Evolutionary conservation across 2,888 invertebrate species (phyloP), one percentile per base, ranked within the genome.

Genomic region (Protodeltote pygarga): DNA sequence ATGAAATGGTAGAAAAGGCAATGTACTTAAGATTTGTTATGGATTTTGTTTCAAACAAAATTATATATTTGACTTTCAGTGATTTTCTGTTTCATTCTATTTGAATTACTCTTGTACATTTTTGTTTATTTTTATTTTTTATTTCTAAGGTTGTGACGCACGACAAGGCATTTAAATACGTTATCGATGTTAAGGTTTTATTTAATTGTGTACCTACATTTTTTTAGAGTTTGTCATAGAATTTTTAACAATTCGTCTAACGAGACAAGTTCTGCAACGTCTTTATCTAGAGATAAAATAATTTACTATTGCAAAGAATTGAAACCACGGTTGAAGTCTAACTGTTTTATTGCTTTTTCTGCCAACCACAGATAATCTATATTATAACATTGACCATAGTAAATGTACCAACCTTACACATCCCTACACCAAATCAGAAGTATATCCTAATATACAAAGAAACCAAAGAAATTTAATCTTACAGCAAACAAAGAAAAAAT

Each of bases 11-110:
- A 62, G 48, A 65, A 67, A 67, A 62, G 83, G 83, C 83, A 69
- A 77, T 71, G 83, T 83, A 83, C 83, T 83, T 83, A 82, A 67
- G 59, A 46, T 53, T 72, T 72, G 71, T 73, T 73, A 64, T 62
- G 39, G 44, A 61, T 71, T 71, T 63, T 73, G 64, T 75, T 69
- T 40, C 29, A 60, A 66, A 62, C 65, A 62, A 63, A 65, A 45
- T 60, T 68, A 19, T 48, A 39, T 45, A 44, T 45, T 42, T 47
- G 46, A 23, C 23, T 40, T 38, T 48, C 58, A 48, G 29, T 38
- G 38, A 67, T 49, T 38, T 54, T 59, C 46, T 47, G 41, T 45
- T 48, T 61, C 52, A 53, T 52, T 54, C 54, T 66, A 44, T 58
- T 54, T 62, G 47, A 55, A 48, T 48, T n/a, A n/a, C n/a, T 60